Base-by-base conservation (phyloP, 2,113 vertebrate genomes). In the Microcebus murinus region DNA sequence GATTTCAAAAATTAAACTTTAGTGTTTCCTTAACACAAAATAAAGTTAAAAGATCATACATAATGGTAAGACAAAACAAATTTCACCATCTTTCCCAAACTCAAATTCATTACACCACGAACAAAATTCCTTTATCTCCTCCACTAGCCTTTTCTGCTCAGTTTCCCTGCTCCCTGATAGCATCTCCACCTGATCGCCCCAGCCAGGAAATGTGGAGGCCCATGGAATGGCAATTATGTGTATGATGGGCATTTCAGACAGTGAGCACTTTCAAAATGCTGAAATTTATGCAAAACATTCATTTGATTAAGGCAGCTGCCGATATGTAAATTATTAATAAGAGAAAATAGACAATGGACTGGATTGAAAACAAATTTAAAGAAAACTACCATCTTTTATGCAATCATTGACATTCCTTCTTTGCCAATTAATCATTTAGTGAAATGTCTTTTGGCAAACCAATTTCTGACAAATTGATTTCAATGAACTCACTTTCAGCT, bases 381-480 rank as follows among this genome's bases (percentile, higher is more conserved):
- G 63, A 73, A 96, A 96, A 90, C 20, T 25, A 81, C 4, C 15
- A 50, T 31, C 55, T 45, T 6, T 55, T 57, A 59, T 27, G 68
- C 2, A 36, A 81, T 70, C 25, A 82, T 84, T 91, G 31, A 65
- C 50, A 89, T 85, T 89, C 50, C 48, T 84, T 88, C 57, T 65
- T 45, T 89, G 52, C 20, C 73, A 94, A 81, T 85, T 74, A 45
- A 92, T 81, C n/a, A 36, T 39, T 70, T 94, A 31, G 42, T 92
- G 34, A 94, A 88, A 73, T 61, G 14, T 48, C 50, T 74, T 80
- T 80, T 89, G 83, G 45, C 20, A 55, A 84, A 63, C 25, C 34
- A 77, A 82, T 39, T 57, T 90, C 68, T 95, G 23, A 42, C 14
- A 82, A 82, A 90, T 87, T 82, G 74, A 61, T 87, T 88, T 93